Conservation (phyloP, 2,888 invertebrate genomes). For the Ephialtes manifestator region DNA sequence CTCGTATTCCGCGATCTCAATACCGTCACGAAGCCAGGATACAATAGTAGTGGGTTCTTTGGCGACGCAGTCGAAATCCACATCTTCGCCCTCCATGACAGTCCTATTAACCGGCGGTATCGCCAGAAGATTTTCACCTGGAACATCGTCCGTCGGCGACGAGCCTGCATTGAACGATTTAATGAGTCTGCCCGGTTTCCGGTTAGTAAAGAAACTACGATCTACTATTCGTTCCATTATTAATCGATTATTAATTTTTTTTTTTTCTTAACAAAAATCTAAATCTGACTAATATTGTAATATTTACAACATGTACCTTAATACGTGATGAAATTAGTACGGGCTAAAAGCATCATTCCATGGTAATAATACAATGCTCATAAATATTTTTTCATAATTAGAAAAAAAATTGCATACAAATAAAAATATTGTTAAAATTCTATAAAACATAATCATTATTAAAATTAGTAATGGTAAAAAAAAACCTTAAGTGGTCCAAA, state of each 20-base stretch:
- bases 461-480: not conserved
- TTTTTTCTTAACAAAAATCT: not conserved
- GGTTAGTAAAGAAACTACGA: constrained; percentile 81
- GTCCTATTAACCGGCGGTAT: constrained; percentile 96
- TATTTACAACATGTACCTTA: no score
- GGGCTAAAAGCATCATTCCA: not conserved
- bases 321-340: not conserved
- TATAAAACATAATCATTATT: not conserved
- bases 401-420: not conserved
- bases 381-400: no score
- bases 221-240: constrained; percentile 40
- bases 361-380: not conserved
- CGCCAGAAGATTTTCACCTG: constrained; percentile 95
- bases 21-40: constrained; percentile 87
- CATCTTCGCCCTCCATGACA: constrained; percentile 93
- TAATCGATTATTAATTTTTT: constrained; percentile 45
- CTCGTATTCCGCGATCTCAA: constrained; percentile 85
- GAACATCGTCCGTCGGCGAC: constrained; percentile 84
- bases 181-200: constrained; percentile 83
- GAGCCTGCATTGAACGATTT: constrained; percentile 85
- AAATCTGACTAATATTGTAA: not conserved
- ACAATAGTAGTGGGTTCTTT: constrained; percentile 90
- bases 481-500: not conserved
- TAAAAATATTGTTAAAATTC: not conserved
- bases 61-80: constrained; percentile 93